phyloP scores from a whole-genome alignment of 2,888 invertebrate species.

The Tetropium fuscum region DNA sequence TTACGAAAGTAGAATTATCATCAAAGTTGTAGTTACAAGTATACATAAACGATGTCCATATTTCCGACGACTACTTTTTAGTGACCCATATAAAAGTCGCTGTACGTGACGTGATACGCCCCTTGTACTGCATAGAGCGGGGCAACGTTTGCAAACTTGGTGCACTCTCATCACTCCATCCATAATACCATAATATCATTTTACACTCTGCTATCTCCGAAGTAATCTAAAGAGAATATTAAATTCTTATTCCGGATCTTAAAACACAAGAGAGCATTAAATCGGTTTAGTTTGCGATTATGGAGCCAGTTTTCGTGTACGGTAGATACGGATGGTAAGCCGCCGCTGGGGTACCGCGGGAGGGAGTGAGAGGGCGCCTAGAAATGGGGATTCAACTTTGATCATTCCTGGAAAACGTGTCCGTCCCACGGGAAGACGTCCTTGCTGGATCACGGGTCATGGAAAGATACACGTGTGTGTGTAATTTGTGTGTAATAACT shows the following conservation, averaged over 20 bases:
- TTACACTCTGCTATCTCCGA: constrained; percentile 17
- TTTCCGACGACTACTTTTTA: too few relatives aligned
- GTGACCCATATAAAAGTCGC: too few relatives aligned
- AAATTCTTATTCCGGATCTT: constrained; percentile 31
- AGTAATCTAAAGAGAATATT: constrained; percentile 38
- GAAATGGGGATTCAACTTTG: constrained; percentile 28
- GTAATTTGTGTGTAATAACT: too few relatives aligned
- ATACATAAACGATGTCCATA: too few relatives aligned
- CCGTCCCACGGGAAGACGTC: constrained; percentile 27
- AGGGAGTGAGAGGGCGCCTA: background rate
- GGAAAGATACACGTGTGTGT: too few relatives aligned
- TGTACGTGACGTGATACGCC: too few relatives aligned
- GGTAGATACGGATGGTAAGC: constrained; percentile 13
- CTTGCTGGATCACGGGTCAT: too few relatives aligned
- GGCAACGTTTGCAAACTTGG: too few relatives aligned
- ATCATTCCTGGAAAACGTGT: constrained; percentile 32
- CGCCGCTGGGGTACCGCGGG: background rate
- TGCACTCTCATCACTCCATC: background rate
- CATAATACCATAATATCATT: constrained; percentile 15
- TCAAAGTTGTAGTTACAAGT: too few relatives aligned
- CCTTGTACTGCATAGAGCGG: too few relatives aligned
- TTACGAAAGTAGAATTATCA: too few relatives aligned
- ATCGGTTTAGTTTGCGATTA: constrained; percentile 31
- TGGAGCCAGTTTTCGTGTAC: constrained; percentile 16
- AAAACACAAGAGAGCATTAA: constrained; percentile 30